Conservation (phyloP, 2,797 vertebrate species). For the Enteromius mattozi region DNA sequence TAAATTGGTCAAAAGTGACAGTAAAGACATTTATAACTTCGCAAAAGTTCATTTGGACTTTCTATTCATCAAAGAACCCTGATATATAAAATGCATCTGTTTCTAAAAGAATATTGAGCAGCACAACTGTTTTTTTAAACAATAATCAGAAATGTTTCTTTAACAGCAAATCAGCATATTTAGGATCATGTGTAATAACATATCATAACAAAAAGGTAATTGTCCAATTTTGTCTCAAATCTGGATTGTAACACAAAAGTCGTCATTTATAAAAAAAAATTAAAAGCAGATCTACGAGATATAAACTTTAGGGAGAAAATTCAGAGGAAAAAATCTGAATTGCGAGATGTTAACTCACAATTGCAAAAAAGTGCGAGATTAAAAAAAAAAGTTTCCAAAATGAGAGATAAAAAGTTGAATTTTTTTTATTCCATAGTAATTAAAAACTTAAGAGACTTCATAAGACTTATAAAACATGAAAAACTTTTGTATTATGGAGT, state of each 20-base stretch:
- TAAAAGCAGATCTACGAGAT: too few species aligned
- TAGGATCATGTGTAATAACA: not conserved
- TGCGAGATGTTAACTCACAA: not conserved
- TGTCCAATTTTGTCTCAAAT: too few species aligned
- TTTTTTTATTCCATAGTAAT: not conserved
- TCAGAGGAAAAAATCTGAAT: too few species aligned
- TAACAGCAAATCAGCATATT: not conserved
- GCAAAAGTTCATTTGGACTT: not conserved
- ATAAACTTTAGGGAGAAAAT: not conserved
- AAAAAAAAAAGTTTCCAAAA: not conserved
- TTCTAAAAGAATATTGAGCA: not conserved
- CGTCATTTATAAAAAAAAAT: too few species aligned
- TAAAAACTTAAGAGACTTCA: not conserved
- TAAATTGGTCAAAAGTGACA: not conserved
- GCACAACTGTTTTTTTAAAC: not conserved
- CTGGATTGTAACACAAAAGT: too few species aligned
- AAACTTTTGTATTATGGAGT: not conserved
- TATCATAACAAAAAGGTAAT: too few species aligned
- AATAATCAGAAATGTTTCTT: not conserved
- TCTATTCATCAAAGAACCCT: not conserved
- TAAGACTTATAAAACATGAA: not conserved
- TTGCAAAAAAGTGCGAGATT: not conserved
- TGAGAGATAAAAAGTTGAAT: not conserved
- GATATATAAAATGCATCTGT: not conserved
- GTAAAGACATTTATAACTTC: not conserved